Evolutionary conservation across 1,140 invertebrate species (phyloP).

Genomic region (Bombus haemorrhoidalis): DNA sequence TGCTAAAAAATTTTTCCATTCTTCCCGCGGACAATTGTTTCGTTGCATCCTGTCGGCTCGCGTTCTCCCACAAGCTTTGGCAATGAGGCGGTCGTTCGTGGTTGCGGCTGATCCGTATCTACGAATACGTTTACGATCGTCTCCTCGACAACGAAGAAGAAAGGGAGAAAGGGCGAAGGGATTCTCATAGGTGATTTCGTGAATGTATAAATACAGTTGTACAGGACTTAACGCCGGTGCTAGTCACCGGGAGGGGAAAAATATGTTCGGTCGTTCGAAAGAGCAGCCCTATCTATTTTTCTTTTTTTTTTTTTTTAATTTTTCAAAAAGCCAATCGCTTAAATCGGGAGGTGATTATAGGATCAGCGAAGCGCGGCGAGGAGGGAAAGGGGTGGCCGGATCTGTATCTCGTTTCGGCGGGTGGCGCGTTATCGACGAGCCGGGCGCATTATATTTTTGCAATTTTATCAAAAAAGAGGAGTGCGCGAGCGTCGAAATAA

Average conservation of each 20-base stretch:
- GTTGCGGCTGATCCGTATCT: constrained; percentile 68
- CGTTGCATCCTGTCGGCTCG: constrained; percentile 77
- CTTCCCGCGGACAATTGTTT: constrained; percentile 80
- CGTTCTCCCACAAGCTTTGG: constrained; percentile 73
- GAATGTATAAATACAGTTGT: neutral
- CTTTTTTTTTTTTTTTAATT: constrained; percentile 43
- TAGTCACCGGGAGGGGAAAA: neutral
- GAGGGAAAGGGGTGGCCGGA: neutral
- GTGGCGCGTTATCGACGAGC: constrained; percentile 46
- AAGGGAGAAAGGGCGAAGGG: neutral
- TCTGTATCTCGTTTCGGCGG: constrained; percentile 49
- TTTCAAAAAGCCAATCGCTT: constrained; percentile 46
- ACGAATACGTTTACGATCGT: constrained; percentile 19
- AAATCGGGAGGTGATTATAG: constrained; percentile 43
- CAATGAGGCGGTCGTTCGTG: constrained; percentile 47
- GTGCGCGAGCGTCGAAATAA: constrained; percentile 46
- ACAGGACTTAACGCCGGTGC: too few species aligned
- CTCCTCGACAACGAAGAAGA: neutral
- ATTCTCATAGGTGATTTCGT: neutral
- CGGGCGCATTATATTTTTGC: constrained; percentile 55
- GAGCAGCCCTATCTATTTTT: constrained; percentile 4
- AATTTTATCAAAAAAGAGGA: constrained; percentile 54
- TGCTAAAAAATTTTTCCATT: constrained; percentile 74
- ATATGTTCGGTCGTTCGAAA: neutral
- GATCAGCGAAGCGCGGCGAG: constrained; percentile 36